Percentiles rank a stretch among this genome's conserved stretches.
Conservation (phyloP, 2,797 vertebrate species). For the Pygocentrus nattereri region DNA sequence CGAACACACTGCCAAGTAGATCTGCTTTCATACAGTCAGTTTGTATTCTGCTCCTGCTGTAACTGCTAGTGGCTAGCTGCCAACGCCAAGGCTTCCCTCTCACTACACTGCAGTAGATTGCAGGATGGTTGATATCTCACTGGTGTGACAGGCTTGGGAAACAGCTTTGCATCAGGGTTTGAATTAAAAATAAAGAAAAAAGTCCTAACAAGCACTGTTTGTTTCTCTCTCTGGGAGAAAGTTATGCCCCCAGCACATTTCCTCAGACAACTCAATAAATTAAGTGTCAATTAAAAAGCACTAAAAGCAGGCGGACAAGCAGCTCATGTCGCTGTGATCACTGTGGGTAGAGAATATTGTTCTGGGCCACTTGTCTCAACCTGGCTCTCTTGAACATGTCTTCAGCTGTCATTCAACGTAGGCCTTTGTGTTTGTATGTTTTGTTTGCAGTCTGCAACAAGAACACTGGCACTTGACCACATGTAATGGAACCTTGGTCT, state of each 20-base stretch:
- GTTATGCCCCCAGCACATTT: slow-evolving; percentile 28
- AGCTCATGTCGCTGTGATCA: slow-evolving; percentile 16
- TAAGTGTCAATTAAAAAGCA: slow-evolving; percentile 43
- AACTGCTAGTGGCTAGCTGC: slow-evolving; percentile 35
- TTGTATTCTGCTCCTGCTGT: slow-evolving; percentile 11
- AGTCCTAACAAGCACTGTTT: slow-evolving; percentile 1
- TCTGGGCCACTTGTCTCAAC: slow-evolving; percentile 26
- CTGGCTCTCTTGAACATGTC: slow-evolving; percentile 45
- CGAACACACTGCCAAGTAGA: slow-evolving; percentile 43
- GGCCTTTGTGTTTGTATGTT: slow-evolving; percentile 22
- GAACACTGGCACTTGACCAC: slow-evolving; percentile 2
- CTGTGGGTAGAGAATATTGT: slow-evolving; percentile 20
- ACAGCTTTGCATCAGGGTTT: slow-evolving; percentile 1
- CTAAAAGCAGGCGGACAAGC: slow-evolving; percentile 22
- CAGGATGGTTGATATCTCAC: slow-evolving; percentile 13
- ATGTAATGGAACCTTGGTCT: no score
- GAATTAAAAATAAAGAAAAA: slow-evolving; percentile 1
- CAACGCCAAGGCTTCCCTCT: slow-evolving; percentile 12
- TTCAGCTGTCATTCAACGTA: slow-evolving; percentile 27
- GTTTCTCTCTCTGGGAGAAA: slow-evolving; percentile 13
- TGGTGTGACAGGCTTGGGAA: background rate
- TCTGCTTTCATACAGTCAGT: slow-evolving; percentile 38
- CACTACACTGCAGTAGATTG: slow-evolving; percentile 15
- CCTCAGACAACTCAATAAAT: slow-evolving; percentile 43
- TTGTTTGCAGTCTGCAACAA: slow-evolving; percentile 16